Evolutionary conservation across 2,113 vertebrate species (phyloP).

Genomic region (Tichodroma muraria): DNA sequence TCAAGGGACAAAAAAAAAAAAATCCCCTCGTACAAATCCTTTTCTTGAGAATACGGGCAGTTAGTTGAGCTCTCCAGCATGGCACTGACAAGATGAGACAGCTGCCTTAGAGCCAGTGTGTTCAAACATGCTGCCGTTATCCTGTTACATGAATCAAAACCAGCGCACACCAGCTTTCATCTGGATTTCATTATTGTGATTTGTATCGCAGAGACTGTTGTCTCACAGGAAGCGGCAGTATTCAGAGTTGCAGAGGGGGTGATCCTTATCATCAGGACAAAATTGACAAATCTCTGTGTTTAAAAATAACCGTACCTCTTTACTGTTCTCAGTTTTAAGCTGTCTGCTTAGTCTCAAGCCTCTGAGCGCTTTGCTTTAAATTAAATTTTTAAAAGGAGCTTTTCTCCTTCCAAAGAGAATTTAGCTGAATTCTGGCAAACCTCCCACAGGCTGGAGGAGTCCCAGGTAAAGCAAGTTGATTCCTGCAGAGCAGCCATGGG

Average conservation of each 20-base stretch:
- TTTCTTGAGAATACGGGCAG: not conserved
- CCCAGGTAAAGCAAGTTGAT: not conserved
- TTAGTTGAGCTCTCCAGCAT: not conserved
- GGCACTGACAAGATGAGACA: conserved; percentile 48
- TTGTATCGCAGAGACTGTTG: conserved; percentile 28
- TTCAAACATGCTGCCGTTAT: conserved; percentile 29
- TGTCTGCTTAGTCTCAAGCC: not conserved
- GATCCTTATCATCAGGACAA: conserved; percentile 32
- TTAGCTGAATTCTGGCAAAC: not conserved
- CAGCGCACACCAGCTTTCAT: conserved; percentile 54
- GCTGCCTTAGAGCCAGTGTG: conserved; percentile 32
- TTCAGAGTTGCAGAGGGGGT: not conserved
- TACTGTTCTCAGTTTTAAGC: not conserved
- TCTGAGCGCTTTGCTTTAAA: not conserved
- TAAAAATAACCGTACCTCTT: conserved; percentile 9
- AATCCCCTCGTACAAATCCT: not conserved
- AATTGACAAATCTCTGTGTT: not conserved
- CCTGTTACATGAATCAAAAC: conserved; percentile 49
- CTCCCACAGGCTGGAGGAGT: not conserved
- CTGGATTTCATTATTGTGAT: conserved; percentile 56
- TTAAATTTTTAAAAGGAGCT: not conserved
- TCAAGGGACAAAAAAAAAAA: not conserved
- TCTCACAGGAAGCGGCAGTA: conserved; percentile 24
- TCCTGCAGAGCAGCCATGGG: not conserved
- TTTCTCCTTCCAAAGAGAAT: not conserved